Percentiles rank a stretch among this genome's conserved stretches.
Evolutionary conservation across 2,797 vertebrate species (phyloP).

Genomic region (Etheostoma perlongum): DNA sequence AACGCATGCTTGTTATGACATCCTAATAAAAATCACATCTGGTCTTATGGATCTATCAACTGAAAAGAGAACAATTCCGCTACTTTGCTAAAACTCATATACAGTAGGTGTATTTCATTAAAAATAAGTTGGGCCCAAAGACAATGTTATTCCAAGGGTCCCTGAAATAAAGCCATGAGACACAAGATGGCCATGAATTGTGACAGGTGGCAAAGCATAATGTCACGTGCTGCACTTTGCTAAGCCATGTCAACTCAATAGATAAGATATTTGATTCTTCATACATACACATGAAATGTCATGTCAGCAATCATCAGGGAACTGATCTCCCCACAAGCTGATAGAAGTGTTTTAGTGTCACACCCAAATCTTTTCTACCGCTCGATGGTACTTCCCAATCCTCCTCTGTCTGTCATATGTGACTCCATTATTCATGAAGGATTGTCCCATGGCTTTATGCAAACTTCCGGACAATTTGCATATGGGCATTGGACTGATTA

Average conservation of each 20-base stretch:
- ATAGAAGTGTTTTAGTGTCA: conserved; percentile 33
- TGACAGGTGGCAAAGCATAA: neutral
- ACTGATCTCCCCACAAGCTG: conserved; percentile 7
- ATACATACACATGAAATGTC: neutral
- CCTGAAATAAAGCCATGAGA: neutral
- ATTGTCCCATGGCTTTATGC: conserved; percentile 50
- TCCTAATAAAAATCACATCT: neutral
- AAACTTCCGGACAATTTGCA: conserved; percentile 67
- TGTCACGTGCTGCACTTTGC: neutral
- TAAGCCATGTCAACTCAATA: neutral
- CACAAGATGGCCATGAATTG: neutral
- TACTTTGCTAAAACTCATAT: no score
- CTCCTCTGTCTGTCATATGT: conserved; percentile 49
- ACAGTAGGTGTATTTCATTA: neutral
- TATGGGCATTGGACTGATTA: conserved; percentile 24
- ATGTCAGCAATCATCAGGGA: neutral
- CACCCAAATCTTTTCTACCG: conserved; percentile 21
- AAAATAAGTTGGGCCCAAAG: neutral
- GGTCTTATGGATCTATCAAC: neutral
- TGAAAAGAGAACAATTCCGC: neutral
- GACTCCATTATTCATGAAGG: conserved; percentile 70
- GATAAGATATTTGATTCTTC: neutral
- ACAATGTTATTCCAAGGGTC: neutral
- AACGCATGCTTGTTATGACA: neutral
- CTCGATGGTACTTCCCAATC: conserved; percentile 24